phyloP scores from a whole-genome alignment of 1,140 invertebrate species.

The Drosophila ercepeae region DNA sequence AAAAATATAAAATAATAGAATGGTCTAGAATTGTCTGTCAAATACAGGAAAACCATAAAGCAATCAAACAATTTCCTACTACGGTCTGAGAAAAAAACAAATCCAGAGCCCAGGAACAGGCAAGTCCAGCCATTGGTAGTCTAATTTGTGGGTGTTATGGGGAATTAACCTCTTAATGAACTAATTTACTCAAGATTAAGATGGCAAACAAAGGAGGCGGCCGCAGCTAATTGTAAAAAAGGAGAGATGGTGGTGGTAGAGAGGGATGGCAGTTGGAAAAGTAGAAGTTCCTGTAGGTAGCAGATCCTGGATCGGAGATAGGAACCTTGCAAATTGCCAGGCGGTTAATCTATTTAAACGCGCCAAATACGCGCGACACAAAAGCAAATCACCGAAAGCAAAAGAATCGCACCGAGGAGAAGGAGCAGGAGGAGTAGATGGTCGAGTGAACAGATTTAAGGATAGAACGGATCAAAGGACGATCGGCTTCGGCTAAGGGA shows the following conservation, averaged over 20 bases:
- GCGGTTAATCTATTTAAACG: slow-evolving; percentile 84
- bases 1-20: slow-evolving; percentile 7
- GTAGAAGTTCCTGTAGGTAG: slow-evolving; percentile 22
- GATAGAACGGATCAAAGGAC: slow-evolving; percentile 74
- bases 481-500: slow-evolving; percentile 52
- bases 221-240: slow-evolving; percentile 70
- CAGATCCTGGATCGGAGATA: slow-evolving; percentile 57
- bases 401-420: not conserved
- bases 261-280: not conserved
- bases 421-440: slow-evolving; percentile 26
- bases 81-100: slow-evolving; percentile 5
- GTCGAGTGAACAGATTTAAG: slow-evolving; percentile 81
- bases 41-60: not conserved
- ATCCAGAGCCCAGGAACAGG: slow-evolving; percentile 25
- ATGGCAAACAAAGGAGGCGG: slow-evolving; percentile 76
- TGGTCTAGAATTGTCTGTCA: not conserved
- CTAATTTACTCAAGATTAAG: slow-evolving; percentile 83
- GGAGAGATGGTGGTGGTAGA: slow-evolving; percentile 14
- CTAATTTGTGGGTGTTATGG: slow-evolving; percentile 83
- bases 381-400: slow-evolving; percentile 38
- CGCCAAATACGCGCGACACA: slow-evolving; percentile 81
- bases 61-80: slow-evolving; percentile 36
- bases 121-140: slow-evolving; percentile 9
- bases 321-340: slow-evolving; percentile 73
- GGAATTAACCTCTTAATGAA: slow-evolving; percentile 84